Base-by-base conservation (phyloP, 2,113 vertebrate genomes). In the Perccottus glenii region DNA sequence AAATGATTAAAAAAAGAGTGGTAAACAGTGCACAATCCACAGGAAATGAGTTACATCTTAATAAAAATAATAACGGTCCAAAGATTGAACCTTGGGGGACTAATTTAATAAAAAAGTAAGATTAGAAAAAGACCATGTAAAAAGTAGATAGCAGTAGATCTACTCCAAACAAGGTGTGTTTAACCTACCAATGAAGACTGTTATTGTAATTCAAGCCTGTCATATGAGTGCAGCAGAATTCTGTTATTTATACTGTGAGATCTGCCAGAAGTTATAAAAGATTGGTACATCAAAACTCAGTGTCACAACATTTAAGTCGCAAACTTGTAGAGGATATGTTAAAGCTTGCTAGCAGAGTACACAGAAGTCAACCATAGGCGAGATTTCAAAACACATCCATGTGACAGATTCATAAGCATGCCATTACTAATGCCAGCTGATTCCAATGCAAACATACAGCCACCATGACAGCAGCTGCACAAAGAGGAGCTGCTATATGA, bases 371-470 rank as follows among this genome's bases (percentile, higher is more conserved):
- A 55, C 12, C 52, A 36, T 12, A 55, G 52, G 52, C 11, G 9
- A 36, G 52, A 38, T 55, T 36, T 55, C 52, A 36, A n/a, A 55
- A 55, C 52, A n/a, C 1, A 33, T 9, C 52, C 14, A n/a, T 55
- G 33, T 55, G 52, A 38, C 52, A 36, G 6, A 55, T 55, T 32
- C 33, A n/a, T n/a, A 33, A 12, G 52, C 52, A 27, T 36, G 52
- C 52, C 32, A 32, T 55, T n/a, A 11, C 52, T 55, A 55, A 55
- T 55, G 10, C 32, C 19, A 8, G 60, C 42, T 57, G 56, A 73
- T 59, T 69, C 32, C 45, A 60, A 9, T 6, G 35, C 36, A 64
- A 67, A 73, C 43, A 64, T 6, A 2, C 36, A 61, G 57, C 47
- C 27, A 32, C 50, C 5, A 60, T 42, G 45, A 51, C 43, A 42